Percentiles rank a stretch among this genome's conserved stretches.
Conservation (phyloP, 2,797 vertebrate species). For the Aratinga solstitialis region DNA sequence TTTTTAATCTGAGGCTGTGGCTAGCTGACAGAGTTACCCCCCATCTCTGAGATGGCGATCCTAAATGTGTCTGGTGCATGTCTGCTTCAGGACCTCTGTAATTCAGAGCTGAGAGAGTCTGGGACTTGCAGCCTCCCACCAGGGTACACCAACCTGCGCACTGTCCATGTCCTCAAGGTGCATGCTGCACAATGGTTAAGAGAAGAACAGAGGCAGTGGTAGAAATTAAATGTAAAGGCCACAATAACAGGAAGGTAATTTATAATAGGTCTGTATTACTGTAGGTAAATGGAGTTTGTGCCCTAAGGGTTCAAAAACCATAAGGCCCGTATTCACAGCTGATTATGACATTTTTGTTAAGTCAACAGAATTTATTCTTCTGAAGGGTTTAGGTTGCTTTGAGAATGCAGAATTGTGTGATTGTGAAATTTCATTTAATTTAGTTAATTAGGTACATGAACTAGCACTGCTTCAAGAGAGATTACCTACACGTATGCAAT, state of each 20-base stretch:
- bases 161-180: rapidly evolving
- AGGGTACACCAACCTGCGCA: rapidly evolving
- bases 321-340: not conserved
- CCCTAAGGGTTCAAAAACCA: not conserved
- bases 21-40: not conserved
- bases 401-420: not conserved
- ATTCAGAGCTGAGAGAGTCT: not conserved
- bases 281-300: not conserved
- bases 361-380: not conserved
- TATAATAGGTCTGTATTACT: not conserved
- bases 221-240: not conserved
- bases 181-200: rapidly evolving
- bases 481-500: not conserved
- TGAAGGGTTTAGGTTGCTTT: not conserved
- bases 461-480: not conserved
- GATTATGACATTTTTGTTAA: not conserved
- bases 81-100: not conserved
- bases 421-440: not conserved
- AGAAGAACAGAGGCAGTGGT: not conserved
- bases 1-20: not conserved
- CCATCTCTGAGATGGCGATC: not conserved
- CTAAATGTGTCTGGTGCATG: not conserved
- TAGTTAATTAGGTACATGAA: not conserved
- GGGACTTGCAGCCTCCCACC: not conserved
- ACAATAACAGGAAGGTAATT: not conserved